Conservation (phyloP, 2,797 vertebrate genomes). For the Sarcoramphus papa region DNA sequence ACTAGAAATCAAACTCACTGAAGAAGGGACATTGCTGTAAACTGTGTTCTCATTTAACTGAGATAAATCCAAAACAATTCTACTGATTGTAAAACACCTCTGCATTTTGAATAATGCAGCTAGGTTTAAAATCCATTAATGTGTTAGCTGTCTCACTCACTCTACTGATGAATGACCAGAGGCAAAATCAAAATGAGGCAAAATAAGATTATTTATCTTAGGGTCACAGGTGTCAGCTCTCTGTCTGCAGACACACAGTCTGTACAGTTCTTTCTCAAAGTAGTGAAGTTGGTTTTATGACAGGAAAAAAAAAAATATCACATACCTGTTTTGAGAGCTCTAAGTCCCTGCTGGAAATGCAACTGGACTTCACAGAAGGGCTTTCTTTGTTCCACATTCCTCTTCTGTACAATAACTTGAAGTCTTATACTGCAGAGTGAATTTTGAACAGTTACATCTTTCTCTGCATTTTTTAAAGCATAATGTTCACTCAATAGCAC, state of each 20-base stretch:
- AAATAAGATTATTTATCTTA: neutral
- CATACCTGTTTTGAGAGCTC: neutral
- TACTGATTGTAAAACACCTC: neutral
- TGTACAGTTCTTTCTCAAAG: neutral
- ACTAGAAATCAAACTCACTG: neutral
- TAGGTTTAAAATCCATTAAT: neutral
- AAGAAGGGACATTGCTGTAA: neutral
- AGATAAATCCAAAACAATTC: neutral
- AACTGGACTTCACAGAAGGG: neutral
- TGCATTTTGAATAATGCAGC: neutral
- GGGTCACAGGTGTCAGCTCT: neutral
- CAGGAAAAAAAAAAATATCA: neutral
- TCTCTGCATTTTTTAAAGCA: constrained; percentile 24
- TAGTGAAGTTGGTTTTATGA: neutral
- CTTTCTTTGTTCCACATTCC: neutral
- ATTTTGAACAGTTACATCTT: constrained; percentile 29
- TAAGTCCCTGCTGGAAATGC: neutral
- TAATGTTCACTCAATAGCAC: constrained; percentile 23
- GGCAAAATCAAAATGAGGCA: neutral
- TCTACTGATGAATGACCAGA: neutral
- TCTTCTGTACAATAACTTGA: neutral
- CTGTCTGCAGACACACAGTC: neutral
- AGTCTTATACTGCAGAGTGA: neutral
- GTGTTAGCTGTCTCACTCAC: neutral
- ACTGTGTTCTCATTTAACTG: neutral